phyloP scores from a whole-genome alignment of 2,113 vertebrate genomes.

The Apteryx owenii region DNA sequence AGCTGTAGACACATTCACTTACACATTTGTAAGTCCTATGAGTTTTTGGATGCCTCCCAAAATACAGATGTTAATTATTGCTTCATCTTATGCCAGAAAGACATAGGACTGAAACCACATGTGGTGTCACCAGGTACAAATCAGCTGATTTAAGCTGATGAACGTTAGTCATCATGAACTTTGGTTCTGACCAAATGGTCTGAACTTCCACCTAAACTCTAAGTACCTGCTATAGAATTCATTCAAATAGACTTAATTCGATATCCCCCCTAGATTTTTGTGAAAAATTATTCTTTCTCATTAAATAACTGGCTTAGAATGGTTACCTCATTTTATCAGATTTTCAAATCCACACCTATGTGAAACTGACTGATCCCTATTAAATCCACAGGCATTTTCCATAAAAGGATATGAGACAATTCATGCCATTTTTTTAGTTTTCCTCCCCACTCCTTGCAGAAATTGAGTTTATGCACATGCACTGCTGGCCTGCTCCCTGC shows the following conservation, averaged over 20 bases:
- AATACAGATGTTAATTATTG: neutral
- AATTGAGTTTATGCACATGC: neutral
- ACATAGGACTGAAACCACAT: neutral
- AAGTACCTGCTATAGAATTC: neutral
- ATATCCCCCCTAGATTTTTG: neutral
- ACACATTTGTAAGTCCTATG: neutral
- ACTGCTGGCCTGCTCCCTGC: neutral
- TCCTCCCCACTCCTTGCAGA: neutral
- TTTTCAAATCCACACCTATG: neutral
- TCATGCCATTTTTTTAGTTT: neutral
- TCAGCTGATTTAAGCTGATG: neutral
- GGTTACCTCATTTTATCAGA: neutral
- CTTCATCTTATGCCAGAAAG: neutral
- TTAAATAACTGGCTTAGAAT: neutral
- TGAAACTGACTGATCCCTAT: neutral
- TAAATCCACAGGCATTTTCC: neutral
- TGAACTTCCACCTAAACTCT: neutral
- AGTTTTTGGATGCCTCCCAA: neutral
- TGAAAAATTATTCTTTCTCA: neutral
- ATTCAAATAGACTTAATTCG: neutral
- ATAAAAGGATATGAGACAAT: neutral
- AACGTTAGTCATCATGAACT: neutral
- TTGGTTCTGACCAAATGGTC: neutral
- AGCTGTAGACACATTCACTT: neutral
- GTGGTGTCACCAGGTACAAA: neutral